phyloP scores from a whole-genome alignment of 2,797 vertebrate genomes.

The Pipistrellus pygmaeus region DNA sequence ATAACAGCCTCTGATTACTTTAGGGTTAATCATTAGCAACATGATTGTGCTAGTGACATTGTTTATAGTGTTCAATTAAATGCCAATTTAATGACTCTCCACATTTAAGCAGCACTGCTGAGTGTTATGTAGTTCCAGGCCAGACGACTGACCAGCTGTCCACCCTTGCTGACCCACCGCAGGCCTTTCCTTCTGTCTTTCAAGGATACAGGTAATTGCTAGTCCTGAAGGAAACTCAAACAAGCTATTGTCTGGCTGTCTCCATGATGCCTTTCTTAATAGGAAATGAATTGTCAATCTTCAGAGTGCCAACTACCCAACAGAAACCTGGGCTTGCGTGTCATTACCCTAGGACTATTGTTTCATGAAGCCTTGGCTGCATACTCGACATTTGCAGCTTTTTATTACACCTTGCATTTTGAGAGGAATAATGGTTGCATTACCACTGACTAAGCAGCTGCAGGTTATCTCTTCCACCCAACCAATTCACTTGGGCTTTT shows the following conservation, averaged over 20 bases:
- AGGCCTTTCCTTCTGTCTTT: constrained; percentile 64
- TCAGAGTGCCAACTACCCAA: neutral
- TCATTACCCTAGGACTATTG: constrained; percentile 17
- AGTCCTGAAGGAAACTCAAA: constrained; percentile 73
- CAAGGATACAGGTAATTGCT: constrained; percentile 76
- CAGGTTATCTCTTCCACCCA: constrained; percentile 64
- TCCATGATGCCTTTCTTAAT: constrained; percentile 63
- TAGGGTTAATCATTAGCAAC: constrained; percentile 76
- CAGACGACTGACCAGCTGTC: constrained; percentile 74
- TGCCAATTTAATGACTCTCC: constrained; percentile 73
- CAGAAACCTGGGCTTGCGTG: neutral
- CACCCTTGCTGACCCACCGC: constrained; percentile 55
- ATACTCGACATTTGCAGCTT: constrained; percentile 31
- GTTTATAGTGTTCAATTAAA: constrained; percentile 77
- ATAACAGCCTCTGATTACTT: constrained; percentile 67
- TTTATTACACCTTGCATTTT: constrained; percentile 30
- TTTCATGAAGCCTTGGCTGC: constrained; percentile 43
- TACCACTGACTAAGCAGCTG: neutral
- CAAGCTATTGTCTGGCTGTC: constrained; percentile 62
- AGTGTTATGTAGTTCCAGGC: constrained; percentile 63
- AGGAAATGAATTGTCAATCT: constrained; percentile 54
- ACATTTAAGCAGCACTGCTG: constrained; percentile 62
- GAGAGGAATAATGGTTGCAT: neutral
- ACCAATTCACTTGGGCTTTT: constrained; percentile 42
- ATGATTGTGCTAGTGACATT: constrained; percentile 71